Evolutionary conservation across 2,888 invertebrate species (phyloP), one percentile per base, ranked within the genome.

Genomic region (Cenopis cana): DNA sequence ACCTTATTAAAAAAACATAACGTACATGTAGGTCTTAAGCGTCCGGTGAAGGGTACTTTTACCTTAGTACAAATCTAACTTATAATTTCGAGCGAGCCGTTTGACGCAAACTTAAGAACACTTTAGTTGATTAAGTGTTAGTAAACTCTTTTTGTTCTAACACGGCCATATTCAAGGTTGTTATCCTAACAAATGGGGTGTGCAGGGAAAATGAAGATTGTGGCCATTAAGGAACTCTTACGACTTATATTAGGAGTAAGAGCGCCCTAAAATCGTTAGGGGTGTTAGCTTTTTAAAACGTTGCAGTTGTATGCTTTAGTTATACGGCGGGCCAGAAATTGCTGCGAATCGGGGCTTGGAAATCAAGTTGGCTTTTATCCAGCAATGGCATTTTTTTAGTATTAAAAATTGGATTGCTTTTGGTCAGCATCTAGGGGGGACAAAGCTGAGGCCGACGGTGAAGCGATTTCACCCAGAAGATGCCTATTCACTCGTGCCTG

Each of bases 111-210:
- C 12, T 55, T 55, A 62, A 46, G 38, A 62, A 36, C 69, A 62
- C 69, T 69, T 57, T 55, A 62, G n/a, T 24, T 61, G 61, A 69
- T 69, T 69, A 69, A 62, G 61, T 11, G 20, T 62, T 62, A 69
- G 38, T 54, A 55, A 68, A 67, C 59, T 41, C 29, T 69, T 56
- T 69, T 69, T 62, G 62, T 49, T 61, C 55, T 50, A 67, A 50
- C 36, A 12, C 36, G 2, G 57, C 33, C 17, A 17, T 69, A 64
- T 49, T 17, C 20, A 57, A 64, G 50, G 69, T 61, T 57, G 49
- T 68, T 57, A 64, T 57, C 64, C 49, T 49, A 64, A 50, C 55
- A 52, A 69, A 69, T 69, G 69, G 69, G 57, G 64, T 64, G 62
- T 52, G 69, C 68, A 68, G 55, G 24, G 49, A 50, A 55, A 56